Base-by-base conservation (phyloP, 2,113 vertebrate species). In the Anseranas semipalmata region DNA sequence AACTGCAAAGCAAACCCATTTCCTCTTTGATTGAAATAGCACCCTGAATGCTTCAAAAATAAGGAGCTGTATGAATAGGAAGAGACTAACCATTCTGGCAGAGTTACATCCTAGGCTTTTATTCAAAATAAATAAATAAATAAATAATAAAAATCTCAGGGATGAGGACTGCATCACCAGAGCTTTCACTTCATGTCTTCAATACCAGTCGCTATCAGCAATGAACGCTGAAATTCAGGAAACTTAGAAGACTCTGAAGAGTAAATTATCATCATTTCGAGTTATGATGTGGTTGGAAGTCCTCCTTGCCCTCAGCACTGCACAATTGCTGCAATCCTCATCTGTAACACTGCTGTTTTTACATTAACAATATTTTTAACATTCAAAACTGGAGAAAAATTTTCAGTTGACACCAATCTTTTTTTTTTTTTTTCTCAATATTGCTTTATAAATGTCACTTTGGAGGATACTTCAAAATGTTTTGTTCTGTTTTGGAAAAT, bases 401-500 rank as follows among this genome's bases (percentile, higher is more conserved):
- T 20, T 37, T 52, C 12, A 28, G 22, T 30, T 25, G 20, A 37
- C 25, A 19, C 68, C 27, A 39, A 72, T 35, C 37, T 35, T 12
- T 25, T 12, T 52, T 52, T 19, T 52, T 35, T 18, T 56, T 30
- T 45, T 52, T 52, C 12, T 48, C 21, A 48, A 48, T 87, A 7
- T 71, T 60, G 43, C 28, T 53, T 76, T 8, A 50, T 27, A 68
- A 85, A 86, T 33, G 27, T 14, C 37, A 56, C 39, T 56, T 85
- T 56, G n/a, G 12, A 68, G 39, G 25, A 46, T 41, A 83, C 45
- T 92, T 90, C 18, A 88, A 66, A 85, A 73, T 2, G 0, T 10
- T 95, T 74, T 84, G 8, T 30, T 84, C 88, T 41, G 6, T 46
- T 91, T 74, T 50, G 50, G 72, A 77, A 90, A 92, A 90, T 28